Conservation (phyloP, 2,888 invertebrate species). For the Diloba caeruleocephala region DNA sequence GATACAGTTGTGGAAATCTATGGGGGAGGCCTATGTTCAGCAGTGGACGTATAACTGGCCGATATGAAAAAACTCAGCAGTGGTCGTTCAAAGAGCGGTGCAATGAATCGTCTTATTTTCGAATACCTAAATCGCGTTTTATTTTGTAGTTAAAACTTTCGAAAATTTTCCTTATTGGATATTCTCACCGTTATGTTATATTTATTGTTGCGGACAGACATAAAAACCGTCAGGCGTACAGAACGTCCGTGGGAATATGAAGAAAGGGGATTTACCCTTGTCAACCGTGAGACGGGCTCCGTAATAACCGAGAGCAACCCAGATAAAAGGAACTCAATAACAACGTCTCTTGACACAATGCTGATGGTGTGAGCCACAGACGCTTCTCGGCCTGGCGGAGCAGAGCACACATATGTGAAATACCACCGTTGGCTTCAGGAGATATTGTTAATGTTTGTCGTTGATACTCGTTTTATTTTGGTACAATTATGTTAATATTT, state of each 20-base stretch:
- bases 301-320: slow-evolving; percentile 78
- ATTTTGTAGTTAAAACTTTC: slow-evolving; percentile 43
- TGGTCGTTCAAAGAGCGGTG: too few relatives aligned
- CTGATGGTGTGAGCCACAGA: slow-evolving; percentile 39
- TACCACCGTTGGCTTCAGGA: too few relatives aligned
- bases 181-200: slow-evolving; percentile 45
- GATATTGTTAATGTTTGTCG: too few relatives aligned
- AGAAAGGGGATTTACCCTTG: slow-evolving; percentile 87
- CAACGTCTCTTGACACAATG: slow-evolving; percentile 58
- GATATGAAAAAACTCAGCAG: too few relatives aligned
- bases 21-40: too few relatives aligned
- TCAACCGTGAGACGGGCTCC: slow-evolving; percentile 75
- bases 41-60: too few relatives aligned
- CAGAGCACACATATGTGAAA: too few relatives aligned
- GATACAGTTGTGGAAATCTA: too few relatives aligned
- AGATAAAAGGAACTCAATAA: slow-evolving; percentile 74
- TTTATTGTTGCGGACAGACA: slow-evolving; percentile 56
- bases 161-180: slow-evolving; percentile 40
- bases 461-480: too few relatives aligned
- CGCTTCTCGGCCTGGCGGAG: slow-evolving; percentile 1
- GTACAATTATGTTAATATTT: too few relatives aligned
- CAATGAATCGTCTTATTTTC: too few relatives aligned
- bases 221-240: slow-evolving; percentile 56
- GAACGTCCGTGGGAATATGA: slow-evolving; percentile 72
- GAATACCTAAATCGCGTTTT: too few relatives aligned